Evolutionary conservation across 1,140 invertebrate species (phyloP), one percentile per base, ranked within the genome.

Genomic region (Drosophila serrata): DNA sequence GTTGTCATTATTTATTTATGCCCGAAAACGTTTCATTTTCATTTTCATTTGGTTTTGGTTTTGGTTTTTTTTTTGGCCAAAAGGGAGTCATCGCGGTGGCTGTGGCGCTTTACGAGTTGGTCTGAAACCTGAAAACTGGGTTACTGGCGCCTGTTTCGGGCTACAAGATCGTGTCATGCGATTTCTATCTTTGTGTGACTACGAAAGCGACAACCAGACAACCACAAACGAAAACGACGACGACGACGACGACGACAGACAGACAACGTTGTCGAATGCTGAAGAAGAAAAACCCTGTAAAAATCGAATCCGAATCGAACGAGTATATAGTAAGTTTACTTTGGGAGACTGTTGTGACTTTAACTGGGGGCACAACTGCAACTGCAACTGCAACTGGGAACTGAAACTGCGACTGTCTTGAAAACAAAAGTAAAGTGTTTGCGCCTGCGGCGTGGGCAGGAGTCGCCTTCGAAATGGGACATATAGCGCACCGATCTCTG

Each of bases 151-250:
- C 85, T 90, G 85, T 90, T 90, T 90, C 81, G 84, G 85, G 85
- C 85, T 90, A 90, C 85, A 90, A 90, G 85, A 90, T 90, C 85
- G 85, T 90, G 85, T 90, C 85, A 90, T 90, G 75, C 81, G 85
- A 90, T 90, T 90, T 90, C 85, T 90, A 90, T 90, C 85, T 90
- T 76, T 90, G 85, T 90, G 77, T 73, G 77, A 79, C 77, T 79
- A 73, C 76, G 77, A 79, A 79, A 79, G 77, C 77, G 68, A 72
- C 68, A 72, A 70, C 63, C 31, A 37, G 42, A 22, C 57, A 53
- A 53, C 80, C 69, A 75, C 77, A 57, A 57, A 40, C 75, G 73
- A 73, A 79, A 40, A 55, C 63, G 43, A 53, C 58, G 29, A 33
- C n/a, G n/a, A n/a, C n/a, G n/a, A 40, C 75, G 73, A 73, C 73